These are phyloP conservation scores for Alosa sapidissima DNA, from an alignment of 2,797 vertebrate species.

Conservation along the genomic window DNA sequence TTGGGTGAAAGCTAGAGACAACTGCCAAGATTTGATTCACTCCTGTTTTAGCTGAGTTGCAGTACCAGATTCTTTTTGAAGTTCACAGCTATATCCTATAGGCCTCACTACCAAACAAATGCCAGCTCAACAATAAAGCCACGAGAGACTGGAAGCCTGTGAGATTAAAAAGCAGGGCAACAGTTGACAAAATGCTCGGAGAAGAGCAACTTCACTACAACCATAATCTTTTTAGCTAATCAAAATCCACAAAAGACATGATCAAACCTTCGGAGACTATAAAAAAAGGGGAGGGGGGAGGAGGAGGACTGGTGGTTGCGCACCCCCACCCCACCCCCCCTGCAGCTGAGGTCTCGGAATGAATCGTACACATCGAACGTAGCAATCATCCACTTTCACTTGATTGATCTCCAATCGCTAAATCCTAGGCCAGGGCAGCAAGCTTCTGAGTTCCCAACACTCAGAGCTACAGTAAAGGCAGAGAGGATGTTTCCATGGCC, in stretches of 20 bases:
- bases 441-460: neutral
- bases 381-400: constrained; percentile 30
- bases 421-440: constrained; percentile 14
- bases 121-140: constrained; percentile 49
- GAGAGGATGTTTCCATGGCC: constrained; percentile 24
- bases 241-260: constrained; percentile 46
- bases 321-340: neutral
- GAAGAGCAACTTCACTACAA: constrained; percentile 49
- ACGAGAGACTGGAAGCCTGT: constrained; percentile 47
- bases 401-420: constrained; percentile 19
- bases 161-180: constrained; percentile 42
- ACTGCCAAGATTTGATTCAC: constrained; percentile 27
- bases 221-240: constrained; percentile 43
- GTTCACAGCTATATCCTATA: constrained; percentile 42
- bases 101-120: constrained; percentile 45
- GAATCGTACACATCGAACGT: constrained; percentile 29
- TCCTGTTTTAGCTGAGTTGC: constrained; percentile 17
- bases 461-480: constrained; percentile 14
- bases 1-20: constrained; percentile 41
- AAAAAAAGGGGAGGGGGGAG: neutral
- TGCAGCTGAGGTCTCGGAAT: constrained; percentile 28
- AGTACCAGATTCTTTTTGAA: constrained; percentile 42
- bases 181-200: constrained; percentile 43
- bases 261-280: constrained; percentile 36
- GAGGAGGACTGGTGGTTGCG: neutral